phyloP scores from a whole-genome alignment of 2,113 vertebrate species.

The Scomber scombrus region DNA sequence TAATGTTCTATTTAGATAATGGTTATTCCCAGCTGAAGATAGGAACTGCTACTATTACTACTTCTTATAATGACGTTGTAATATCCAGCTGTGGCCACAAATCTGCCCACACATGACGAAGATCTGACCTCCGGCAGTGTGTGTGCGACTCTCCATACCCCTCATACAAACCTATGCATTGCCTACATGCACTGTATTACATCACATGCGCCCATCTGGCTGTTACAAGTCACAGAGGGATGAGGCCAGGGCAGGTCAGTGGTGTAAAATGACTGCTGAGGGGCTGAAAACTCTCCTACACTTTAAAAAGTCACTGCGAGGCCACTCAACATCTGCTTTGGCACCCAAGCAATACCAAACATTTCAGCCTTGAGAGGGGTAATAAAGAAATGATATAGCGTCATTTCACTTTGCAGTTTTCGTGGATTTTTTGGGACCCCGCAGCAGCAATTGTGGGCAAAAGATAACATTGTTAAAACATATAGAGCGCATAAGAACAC shows the following conservation, averaged over 20 bases:
- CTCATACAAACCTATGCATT: background rate
- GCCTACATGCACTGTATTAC: constrained; percentile 11
- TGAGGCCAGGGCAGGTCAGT: background rate
- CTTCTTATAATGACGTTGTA: constrained; percentile 1
- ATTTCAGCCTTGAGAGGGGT: constrained; percentile 43
- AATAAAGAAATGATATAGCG: constrained; percentile 55
- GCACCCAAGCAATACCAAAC: constrained; percentile 23
- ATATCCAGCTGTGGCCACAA: background rate
- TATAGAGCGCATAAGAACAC: constrained; percentile 21
- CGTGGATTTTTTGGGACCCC: constrained; percentile 25
- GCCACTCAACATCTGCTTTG: constrained; percentile 49
- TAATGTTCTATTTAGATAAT: too few relatives aligned
- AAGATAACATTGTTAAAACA: constrained; percentile 61
- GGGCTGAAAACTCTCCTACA: constrained; percentile 33
- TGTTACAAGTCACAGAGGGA: constrained; percentile 28
- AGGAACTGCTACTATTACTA: too few relatives aligned
- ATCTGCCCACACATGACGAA: background rate
- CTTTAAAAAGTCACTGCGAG: constrained; percentile 12
- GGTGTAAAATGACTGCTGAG: constrained; percentile 42
- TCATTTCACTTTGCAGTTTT: constrained; percentile 29
- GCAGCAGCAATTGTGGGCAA: constrained; percentile 26
- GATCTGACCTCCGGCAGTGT: background rate
- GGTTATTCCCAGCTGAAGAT: too few relatives aligned
- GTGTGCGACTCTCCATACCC: background rate
- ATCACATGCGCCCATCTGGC: constrained; percentile 36